Conservation (phyloP, 1,140 invertebrate genomes). For the Linepithema humile region DNA sequence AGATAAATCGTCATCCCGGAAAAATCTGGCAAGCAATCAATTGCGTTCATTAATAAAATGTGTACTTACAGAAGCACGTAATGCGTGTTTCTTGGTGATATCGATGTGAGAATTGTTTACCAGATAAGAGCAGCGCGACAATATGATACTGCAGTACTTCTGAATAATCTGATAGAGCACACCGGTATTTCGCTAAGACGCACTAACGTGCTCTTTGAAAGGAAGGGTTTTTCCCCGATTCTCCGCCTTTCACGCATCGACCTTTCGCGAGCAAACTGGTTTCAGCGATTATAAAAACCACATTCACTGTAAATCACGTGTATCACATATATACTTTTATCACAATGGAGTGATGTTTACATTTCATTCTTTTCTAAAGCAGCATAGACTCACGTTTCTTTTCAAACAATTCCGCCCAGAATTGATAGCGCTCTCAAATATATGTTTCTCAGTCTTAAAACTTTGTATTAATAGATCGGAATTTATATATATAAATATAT, state of each 20-base stretch:
- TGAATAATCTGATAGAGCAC: constrained; percentile 6
- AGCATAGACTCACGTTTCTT: not conserved
- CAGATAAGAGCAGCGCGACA: not conserved
- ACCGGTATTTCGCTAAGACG: not conserved
- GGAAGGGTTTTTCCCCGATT: constrained; percentile 9
- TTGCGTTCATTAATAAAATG: not conserved
- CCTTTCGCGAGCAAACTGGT: constrained; percentile 41
- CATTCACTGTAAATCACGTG: not conserved
- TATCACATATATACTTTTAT: not conserved
- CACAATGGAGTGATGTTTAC: not conserved
- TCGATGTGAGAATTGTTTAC: not conserved
- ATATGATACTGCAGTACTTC: not conserved
- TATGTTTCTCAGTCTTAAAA: not conserved
- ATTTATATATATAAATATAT: not conserved
- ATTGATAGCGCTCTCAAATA: not conserved
- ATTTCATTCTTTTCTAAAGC: not conserved
- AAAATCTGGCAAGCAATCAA: not conserved
- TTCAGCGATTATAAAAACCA: constrained; percentile 33
- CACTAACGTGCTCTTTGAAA: no score
- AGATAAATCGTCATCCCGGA: not conserved
- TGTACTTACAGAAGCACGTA: not conserved
- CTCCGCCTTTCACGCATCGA: not conserved
- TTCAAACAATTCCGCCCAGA: not conserved
- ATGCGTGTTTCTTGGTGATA: not conserved
- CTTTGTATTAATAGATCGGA: not conserved